Conservation (phyloP, 2,113 vertebrate species). For the Callionymus lyra region DNA sequence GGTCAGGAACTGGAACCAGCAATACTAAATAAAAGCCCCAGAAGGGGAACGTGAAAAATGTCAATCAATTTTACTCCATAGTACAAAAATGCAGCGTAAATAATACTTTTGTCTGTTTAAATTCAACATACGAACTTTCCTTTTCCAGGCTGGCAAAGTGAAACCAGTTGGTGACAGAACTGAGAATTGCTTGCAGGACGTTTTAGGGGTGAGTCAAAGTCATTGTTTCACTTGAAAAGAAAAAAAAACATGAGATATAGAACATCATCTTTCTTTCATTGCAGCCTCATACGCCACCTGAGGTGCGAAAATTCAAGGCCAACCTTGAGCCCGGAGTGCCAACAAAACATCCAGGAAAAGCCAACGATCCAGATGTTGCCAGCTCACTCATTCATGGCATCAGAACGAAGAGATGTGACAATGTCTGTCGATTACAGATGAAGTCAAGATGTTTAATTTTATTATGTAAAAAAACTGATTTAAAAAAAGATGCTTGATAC, state of each 20-base stretch:
- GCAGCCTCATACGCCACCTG: conserved; percentile 68
- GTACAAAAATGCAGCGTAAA: no score
- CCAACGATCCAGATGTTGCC: conserved; percentile 72
- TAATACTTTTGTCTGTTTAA: no score
- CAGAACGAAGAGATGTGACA: conserved; percentile 22
- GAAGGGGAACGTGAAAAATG: no score
- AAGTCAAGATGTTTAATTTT: background rate
- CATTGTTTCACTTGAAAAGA: background rate
- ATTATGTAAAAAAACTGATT: no score
- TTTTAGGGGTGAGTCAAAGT: conserved; percentile 10
- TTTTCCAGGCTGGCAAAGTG: conserved; percentile 71
- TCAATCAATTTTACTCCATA: no score
- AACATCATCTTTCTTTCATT: conserved; percentile 2
- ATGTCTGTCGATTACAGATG: background rate
- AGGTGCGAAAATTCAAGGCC: conserved; percentile 66
- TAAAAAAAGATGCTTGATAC: no score
- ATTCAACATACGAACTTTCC: background rate
- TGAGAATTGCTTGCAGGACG: conserved; percentile 58
- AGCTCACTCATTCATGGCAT: conserved; percentile 70
- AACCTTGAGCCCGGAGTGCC: conserved; percentile 59
- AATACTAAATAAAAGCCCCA: no score
- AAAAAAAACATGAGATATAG: background rate
- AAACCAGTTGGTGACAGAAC: conserved; percentile 45
- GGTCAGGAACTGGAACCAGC: no score
- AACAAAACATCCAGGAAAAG: conserved; percentile 71